Evolutionary conservation across 2,888 invertebrate genomes (phyloP).

Genomic region (Dimorphilus gyrociliatus): DNA sequence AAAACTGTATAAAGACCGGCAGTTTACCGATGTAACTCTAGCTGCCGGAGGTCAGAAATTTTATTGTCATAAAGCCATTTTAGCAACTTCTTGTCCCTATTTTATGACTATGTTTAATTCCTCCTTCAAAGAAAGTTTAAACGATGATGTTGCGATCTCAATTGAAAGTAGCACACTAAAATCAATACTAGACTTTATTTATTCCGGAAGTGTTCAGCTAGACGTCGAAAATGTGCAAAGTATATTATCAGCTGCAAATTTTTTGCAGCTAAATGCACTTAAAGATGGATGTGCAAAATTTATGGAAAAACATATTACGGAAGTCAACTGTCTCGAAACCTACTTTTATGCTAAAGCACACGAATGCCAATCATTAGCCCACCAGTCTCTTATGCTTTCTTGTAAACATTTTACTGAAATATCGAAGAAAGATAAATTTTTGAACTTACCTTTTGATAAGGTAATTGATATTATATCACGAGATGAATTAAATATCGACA

Average conservation of each 20-base stretch:
- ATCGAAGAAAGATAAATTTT: slow-evolving; percentile 26
- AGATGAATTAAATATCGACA: slow-evolving; percentile 23
- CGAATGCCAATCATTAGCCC: slow-evolving; percentile 20
- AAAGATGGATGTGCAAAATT: slow-evolving; percentile 30
- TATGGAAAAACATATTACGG: slow-evolving; percentile 29
- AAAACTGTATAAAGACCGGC: slow-evolving; percentile 24
- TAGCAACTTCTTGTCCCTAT: slow-evolving; percentile 31
- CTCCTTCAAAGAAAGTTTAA: slow-evolving; percentile 23
- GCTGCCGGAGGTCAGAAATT: slow-evolving; percentile 20
- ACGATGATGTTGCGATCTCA: slow-evolving; percentile 21
- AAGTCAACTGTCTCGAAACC: slow-evolving; percentile 29
- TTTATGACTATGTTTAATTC: slow-evolving; percentile 33
- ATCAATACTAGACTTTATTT: slow-evolving; percentile 30
- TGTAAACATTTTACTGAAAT: slow-evolving; percentile 15
- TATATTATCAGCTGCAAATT: slow-evolving; percentile 30
- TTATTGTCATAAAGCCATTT: slow-evolving; percentile 28
- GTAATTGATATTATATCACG: slow-evolving; percentile 28
- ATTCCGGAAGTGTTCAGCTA: slow-evolving; percentile 22
- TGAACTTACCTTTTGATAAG: slow-evolving; percentile 27
- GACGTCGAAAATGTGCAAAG: slow-evolving; percentile 29
- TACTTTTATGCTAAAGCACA: slow-evolving; percentile 34
- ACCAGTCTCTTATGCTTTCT: slow-evolving; percentile 5
- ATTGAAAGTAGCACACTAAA: slow-evolving; percentile 24
- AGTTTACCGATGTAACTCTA: slow-evolving; percentile 28
- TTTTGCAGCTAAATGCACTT: slow-evolving; percentile 27